Conservation (phyloP, 2,797 vertebrate genomes). For the Muscicapa comitata region DNA sequence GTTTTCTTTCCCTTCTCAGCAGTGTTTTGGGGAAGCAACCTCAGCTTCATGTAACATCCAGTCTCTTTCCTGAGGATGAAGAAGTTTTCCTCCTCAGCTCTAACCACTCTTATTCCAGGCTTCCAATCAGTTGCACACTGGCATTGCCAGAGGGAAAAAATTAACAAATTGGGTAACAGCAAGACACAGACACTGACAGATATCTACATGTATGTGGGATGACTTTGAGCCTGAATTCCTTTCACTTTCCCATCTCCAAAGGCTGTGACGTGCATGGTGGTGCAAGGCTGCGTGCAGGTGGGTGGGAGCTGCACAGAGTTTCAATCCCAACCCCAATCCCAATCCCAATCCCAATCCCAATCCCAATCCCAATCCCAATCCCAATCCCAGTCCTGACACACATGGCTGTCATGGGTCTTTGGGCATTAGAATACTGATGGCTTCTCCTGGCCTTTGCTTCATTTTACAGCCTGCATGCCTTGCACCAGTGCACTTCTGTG, state of each 20-base stretch:
- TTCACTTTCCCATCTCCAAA: background rate
- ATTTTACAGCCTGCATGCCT: background rate
- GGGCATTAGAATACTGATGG: background rate
- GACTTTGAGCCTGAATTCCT: background rate
- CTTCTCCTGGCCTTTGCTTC: background rate
- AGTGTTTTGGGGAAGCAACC: background rate
- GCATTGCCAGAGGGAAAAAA: background rate
- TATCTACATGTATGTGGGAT: background rate
- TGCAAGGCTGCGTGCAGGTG: fast-evolving
- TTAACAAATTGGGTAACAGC: background rate
- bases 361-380: too few species aligned
- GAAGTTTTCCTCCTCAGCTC: background rate
- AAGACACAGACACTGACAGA: background rate
- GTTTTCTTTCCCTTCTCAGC: background rate
- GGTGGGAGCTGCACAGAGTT: background rate
- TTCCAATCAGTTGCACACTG: background rate
- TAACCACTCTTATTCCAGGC: background rate
- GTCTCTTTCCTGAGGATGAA: background rate
- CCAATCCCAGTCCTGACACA: fast-evolving
- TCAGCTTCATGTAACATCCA: background rate
- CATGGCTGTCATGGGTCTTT: background rate
- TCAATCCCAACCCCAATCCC: background rate
- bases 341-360: background rate
- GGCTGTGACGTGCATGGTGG: background rate
- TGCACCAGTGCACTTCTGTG: background rate